Evolutionary conservation across 2,797 vertebrate species (phyloP).

Genomic region (Gallinago stenura): DNA sequence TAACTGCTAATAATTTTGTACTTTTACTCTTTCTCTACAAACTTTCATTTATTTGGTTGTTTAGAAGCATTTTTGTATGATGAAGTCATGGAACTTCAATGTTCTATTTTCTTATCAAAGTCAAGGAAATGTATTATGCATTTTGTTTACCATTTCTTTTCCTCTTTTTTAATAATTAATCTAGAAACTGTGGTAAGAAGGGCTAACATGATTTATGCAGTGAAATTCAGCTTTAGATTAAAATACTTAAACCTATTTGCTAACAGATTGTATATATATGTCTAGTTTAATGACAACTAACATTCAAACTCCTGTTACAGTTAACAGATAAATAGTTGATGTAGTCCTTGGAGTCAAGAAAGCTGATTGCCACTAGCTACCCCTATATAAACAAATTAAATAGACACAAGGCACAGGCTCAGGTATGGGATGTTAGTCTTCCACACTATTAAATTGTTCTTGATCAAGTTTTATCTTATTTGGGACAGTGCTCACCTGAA

Average conservation of each 20-base stretch:
- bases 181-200: neutral
- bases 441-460: neutral
- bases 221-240: neutral
- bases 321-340: neutral
- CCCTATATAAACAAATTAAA: neutral
- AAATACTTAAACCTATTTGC: neutral
- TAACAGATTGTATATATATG: neutral
- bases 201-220: neutral
- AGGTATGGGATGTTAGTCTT: neutral
- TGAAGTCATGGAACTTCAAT: neutral
- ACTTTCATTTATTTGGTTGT: neutral
- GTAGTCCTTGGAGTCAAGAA: neutral
- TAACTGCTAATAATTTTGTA: neutral
- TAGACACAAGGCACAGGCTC: neutral
- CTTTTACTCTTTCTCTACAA: neutral
- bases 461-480: neutral
- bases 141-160: neutral
- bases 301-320: neutral
- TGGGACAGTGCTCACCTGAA: neutral
- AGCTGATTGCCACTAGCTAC: neutral
- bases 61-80: neutral
- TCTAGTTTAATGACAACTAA: neutral
- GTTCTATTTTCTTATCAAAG: neutral
- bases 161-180: neutral
- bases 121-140: neutral